Evolutionary conservation across 2,113 vertebrate species (phyloP), one percentile per base, ranked within the genome.

Genomic region (Equus quagga): DNA sequence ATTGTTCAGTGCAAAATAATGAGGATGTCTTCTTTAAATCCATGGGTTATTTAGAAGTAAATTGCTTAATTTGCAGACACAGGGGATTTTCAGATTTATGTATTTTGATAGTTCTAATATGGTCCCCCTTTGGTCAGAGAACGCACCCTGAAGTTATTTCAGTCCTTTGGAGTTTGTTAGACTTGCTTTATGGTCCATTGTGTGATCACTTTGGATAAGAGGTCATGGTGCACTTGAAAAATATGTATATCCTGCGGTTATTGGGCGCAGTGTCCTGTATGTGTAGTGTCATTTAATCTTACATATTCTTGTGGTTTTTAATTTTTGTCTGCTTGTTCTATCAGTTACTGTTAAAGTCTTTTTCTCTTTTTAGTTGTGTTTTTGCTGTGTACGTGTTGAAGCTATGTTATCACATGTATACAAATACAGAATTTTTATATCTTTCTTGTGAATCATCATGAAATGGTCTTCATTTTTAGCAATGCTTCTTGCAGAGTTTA

Each of bases 31-130:
- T 75, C 12, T 18, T 41, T 49, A 28, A 58, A 15, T 26, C 24
- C 4, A 19, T 36, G 9, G 13, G 19, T 75, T 82, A 69, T 60
- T 92, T 80, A 89, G 49, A 86, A 93, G 73, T 69, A 49, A 89
- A 76, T 60, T 81, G 28, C 75, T 86, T 93, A 31, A 41, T 82
- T 81, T 78, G 44, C 46, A 84, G 54, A 92, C 33, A 82, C 19
- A 36, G 64, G 5, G 24, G 3, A 36, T 89, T 92, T 95, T 54
- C 58, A 85, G 65, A 9, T 79, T 89, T 84, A 49, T 89, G 51
- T 54, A 17, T 15, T 92, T 89, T 70, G 33, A 78, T 79, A 90
- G 95, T 96, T 93, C 80, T 97, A 17, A 73, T 69, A 56, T 26
- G 24, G 41, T n/a, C 15, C 33, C 5, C 65, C 8, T 21, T 24